Conservation (phyloP, 2,797 vertebrate species). For the Chelmon rostratus region DNA sequence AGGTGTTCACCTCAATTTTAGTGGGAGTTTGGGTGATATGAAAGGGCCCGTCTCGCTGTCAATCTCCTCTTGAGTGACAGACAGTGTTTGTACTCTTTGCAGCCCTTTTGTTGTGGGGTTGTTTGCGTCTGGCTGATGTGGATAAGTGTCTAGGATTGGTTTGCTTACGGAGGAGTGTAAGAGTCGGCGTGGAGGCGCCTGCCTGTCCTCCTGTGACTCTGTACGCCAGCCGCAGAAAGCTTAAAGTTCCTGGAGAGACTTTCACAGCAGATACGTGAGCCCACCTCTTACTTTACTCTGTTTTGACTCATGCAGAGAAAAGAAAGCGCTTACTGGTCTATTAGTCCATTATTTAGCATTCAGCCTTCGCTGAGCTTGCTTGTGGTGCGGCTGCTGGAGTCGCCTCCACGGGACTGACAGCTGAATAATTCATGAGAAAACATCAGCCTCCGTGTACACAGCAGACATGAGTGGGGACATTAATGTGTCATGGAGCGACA, state of each 20-base stretch:
- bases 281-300: slow-evolving; percentile 14
- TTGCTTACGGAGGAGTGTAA: slow-evolving; percentile 22
- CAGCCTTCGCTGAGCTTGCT: slow-evolving; percentile 40
- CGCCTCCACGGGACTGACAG: slow-evolving; percentile 37
- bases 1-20: slow-evolving; percentile 83
- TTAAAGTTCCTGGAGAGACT: slow-evolving; percentile 41
- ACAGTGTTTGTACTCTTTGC: slow-evolving; percentile 55
- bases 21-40: slow-evolving; percentile 57
- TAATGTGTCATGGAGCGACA: slow-evolving; percentile 28
- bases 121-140: slow-evolving; percentile 66
- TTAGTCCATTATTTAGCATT: slow-evolving; percentile 58
- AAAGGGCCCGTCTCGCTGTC: slow-evolving; percentile 50
- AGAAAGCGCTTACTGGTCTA: slow-evolving; percentile 24
- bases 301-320: slow-evolving; percentile 41
- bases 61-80: slow-evolving; percentile 67
- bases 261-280: slow-evolving; percentile 25
- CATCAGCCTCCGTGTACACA: slow-evolving; percentile 41
- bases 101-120: slow-evolving; percentile 42
- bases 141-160: slow-evolving; percentile 52
- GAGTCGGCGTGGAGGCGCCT: not conserved
- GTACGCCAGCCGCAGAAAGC: slow-evolving; percentile 25
- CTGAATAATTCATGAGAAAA: slow-evolving; percentile 75
- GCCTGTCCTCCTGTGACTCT: slow-evolving; percentile 36
- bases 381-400: slow-evolving; percentile 33
- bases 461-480: slow-evolving; percentile 35